Evolutionary conservation across 2,797 vertebrate genomes (phyloP).

Genomic region (Enteromius trimaculatus): DNA sequence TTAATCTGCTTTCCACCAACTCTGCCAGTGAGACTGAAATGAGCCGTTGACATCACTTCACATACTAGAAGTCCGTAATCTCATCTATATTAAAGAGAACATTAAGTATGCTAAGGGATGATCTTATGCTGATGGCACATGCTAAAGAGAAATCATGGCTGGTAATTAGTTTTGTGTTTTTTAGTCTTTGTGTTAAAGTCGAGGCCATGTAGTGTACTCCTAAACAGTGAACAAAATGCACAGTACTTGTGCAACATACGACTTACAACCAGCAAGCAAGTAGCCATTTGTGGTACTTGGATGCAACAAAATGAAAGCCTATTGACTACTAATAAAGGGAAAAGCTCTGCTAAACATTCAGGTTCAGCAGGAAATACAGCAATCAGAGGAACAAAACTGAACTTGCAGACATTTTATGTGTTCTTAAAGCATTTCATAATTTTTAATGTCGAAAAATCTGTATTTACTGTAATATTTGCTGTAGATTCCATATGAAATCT

Average conservation of each 20-base stretch:
- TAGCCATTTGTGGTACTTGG: neutral
- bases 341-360: neutral
- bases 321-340: neutral
- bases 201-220: neutral
- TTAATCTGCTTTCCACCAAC: constrained; percentile 44
- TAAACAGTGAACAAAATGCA: neutral
- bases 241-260: neutral
- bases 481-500: neutral
- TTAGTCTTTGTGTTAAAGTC: neutral
- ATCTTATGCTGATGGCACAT: neutral
- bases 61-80: constrained; percentile 9
- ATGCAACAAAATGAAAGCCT: neutral
- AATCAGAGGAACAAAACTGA: neutral
- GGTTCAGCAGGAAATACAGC: neutral
- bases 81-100: constrained; percentile 24
- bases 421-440: neutral
- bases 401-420: neutral
- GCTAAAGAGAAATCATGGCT: constrained; percentile 8
- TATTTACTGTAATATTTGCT: neutral
- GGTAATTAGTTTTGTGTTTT: neutral
- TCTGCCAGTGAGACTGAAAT: constrained; percentile 28
- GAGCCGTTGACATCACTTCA: constrained; percentile 33
- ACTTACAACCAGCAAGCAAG: neutral
- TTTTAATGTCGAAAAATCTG: neutral
- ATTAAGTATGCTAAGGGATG: neutral